Evolutionary conservation across 2,113 vertebrate genomes (phyloP), one percentile per base, ranked within the genome.

Genomic region (Empidonax traillii): DNA sequence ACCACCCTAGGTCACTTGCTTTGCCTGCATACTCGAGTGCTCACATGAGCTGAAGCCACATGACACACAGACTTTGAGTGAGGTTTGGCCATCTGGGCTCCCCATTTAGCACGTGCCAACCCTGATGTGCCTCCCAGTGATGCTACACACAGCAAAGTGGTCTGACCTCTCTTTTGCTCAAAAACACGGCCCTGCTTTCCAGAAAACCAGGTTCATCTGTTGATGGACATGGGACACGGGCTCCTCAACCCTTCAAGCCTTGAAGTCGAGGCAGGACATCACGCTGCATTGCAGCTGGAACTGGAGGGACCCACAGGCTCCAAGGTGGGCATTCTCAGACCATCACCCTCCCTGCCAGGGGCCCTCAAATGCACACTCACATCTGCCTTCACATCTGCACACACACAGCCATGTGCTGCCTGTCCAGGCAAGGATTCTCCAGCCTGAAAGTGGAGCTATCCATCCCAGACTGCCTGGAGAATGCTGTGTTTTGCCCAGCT

Each of bases 41-140:
- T 55, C 31, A 9, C 0, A 0, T 31, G 61, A 65, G 13, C 19
- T 58, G 37, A 91, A 84, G 55, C 17, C 73, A 74, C 51, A 52
- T 9, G 8, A 49, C 21, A 44, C 2, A 0, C 14, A 25, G 25
- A 10, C 12, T 67, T 76, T 0, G 2, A 81, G 46, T 14, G 43
- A 66, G 37, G 18, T 79, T 52, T 56, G 58, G 30, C 39, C 33
- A 31, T 18, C 49, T 47, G 47, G n/a, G 47, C 17, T 47, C 31
- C 39, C 18, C 16, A 7, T 27, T 43, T 0, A 1, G n/a, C 53
- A 56, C 1, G 0, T 0, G 3, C 14, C 4, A 1, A 30, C 30
- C 15, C 30, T 1, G 0, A 2, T 30, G 43, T 73, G n/a, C 41
- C 19, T 80, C 74, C 61, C 41, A 6, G 1, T 1, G 11, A 51